Evolutionary conservation across 1,140 invertebrate species (phyloP), one percentile per base, ranked within the genome.

Genomic region (Mercenaria mercenaria): DNA sequence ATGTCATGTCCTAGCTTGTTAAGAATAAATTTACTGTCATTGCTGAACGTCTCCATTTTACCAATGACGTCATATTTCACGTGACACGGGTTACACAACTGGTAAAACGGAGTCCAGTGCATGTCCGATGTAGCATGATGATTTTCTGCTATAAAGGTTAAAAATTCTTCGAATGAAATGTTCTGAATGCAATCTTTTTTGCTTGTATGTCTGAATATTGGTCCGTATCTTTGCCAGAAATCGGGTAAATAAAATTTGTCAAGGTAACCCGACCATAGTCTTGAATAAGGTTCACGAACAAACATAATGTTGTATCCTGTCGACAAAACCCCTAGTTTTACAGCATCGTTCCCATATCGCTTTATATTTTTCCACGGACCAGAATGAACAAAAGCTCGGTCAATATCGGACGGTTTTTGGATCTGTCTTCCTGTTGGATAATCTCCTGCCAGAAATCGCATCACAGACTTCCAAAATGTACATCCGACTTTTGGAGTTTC

Each of bases 191-290:
- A 90, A 34, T 32, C 34, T 69, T 8, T 88, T 52, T 47, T 29
- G 29, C 23, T 50, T 43, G 32, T 1, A 23, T 13, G 56, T 76
- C 29, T 80, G 15, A 15, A 39, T 20, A 6, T 52, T 41, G 10
- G 32, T 52, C 0, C 89, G 15, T 34, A 52, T 0, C 59, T 67
- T 26, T 11, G 26, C 88, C 88, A 90, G 39, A 80, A 91, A 29
- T 90, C 90, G 6, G 84, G 86, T 8, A 92, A 76, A 61, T 88
- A 89, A 52, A 86, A 89, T 79, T 93, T 93, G 67, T 93, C 91
- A 23, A 93, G 69, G 52, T 87, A 93, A 26, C 88, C 88, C 1
- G 92, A 92, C 81, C 83, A 93, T 18, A 93, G 34, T 72, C 91
- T 64, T 11, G 81, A 76, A 74, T 89, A 93, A 4, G 92, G 92